Base-by-base conservation (phyloP, 2,888 invertebrate species). In the Synanthedon formicaeformis region DNA sequence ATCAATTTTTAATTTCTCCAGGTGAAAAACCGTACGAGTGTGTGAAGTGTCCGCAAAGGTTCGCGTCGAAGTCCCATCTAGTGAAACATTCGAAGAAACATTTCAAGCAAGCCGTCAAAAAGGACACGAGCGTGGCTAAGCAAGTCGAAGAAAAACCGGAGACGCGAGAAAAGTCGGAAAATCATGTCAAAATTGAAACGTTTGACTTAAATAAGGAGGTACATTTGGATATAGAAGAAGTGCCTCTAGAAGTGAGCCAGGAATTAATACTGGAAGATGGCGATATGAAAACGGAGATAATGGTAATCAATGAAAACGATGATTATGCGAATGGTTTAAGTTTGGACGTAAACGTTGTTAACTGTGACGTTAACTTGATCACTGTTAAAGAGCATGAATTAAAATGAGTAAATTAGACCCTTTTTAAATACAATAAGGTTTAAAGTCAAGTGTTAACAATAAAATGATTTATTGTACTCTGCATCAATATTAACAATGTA, bases 1-100 rank as follows among this genome's bases (percentile, higher is more conserved):
- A n/a, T n/a, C n/a, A n/a, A n/a, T n/a, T 27, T 27, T 3, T 16
- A 16, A 18, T 52, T 54, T 54, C 66, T 66, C 1, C 70, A 87
- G 86, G 83, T 45, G 84, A 85, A 60, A 82, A 76, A 59, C 83
- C 84, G 5, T 85, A 73, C 53, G 80, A 82, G 58, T 87, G 86
- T 53, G 66, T 71, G 0, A 61, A 64, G 14, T 87, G 86, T 54
- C 55, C 66, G 1, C 64, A 64, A 40, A 78, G 71, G 52, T 83
- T 76, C 55, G 56, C 74, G n/a, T 75, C 79, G 3, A 83, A 78
- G 61, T 66, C 74, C 1, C 74, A 80, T 53, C 66, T 81, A 34
- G 60, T 70, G 41, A 80, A 74, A 53, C 86, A 87, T 56, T 45
- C 14, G 45, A 45, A 45, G 45, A 45, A 45, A 45, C 45, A 45